Base-by-base conservation (phyloP, 2,888 invertebrate genomes). In the Seladonia tumulorum region DNA sequence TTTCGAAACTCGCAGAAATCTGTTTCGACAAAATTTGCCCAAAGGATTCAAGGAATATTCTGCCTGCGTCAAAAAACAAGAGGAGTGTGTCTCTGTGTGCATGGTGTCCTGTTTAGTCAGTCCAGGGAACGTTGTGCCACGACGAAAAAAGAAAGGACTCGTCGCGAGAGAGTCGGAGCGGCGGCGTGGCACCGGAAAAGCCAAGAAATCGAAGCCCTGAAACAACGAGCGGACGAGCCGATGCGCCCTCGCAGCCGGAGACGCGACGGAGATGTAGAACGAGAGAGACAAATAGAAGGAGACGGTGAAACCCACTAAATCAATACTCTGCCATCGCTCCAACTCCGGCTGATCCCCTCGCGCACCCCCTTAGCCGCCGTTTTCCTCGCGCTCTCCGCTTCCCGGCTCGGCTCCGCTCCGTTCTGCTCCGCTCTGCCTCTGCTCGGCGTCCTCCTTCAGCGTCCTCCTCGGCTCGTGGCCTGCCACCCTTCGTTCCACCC, bases 321-420 rank as follows among this genome's bases (percentile, higher is more conserved):
- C 95, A 94, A 94, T 94, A 94, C 94, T 94, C 95, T 95, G 95
- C 94, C 95, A 95, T 95, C 95, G 95, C 95, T 95, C 95, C 94
- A 94, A 94, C 94, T 95, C 93, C 92, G 92, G 93, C 93, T 94
- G 93, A 93, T 93, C 93, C 94, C 94, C 93, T 92, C 92, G 90
- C 91, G 73, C 63, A 63, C 87, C 88, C 91, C 90, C 91, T 90
- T 88, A 90, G 86, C 91, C 88, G 81, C 87, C 92, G 87, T 88
- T 88, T 83, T 87, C 68, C 71, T 83, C 88, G 83, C 89, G 85
- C 75, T 71, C 73, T 73, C 79, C 87, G 63, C 84, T 82, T 73
- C 79, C 53, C 53, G 22, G 53, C 45, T 76, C 80, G 73, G 35
- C 77, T 10, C 53, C 53, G 53, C 53, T 53, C 53, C n/a, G 53